Conservation (phyloP, 1,140 invertebrate genomes). For the Dinoponera quadriceps region DNA sequence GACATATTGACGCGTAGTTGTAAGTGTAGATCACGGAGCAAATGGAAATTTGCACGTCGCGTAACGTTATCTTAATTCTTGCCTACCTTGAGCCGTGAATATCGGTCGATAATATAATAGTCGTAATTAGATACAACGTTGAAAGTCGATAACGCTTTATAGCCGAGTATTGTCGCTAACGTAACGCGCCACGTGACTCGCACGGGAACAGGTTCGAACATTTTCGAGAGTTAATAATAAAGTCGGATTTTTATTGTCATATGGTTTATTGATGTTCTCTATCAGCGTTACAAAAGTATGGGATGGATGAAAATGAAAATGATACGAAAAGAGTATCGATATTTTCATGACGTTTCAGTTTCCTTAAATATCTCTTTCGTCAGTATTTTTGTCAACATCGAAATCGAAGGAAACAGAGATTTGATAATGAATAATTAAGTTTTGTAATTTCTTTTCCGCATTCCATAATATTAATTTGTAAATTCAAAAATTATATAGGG, state of each 20-base stretch:
- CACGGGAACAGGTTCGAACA: slow-evolving; percentile 48
- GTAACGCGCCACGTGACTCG: slow-evolving; percentile 3
- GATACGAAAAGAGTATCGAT: slow-evolving; percentile 50
- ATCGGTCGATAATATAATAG: slow-evolving; percentile 30
- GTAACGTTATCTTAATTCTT: slow-evolving; percentile 40
- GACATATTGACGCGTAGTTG: neutral
- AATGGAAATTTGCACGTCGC: slow-evolving; percentile 39
- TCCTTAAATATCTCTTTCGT: neutral
- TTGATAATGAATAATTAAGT: neutral
- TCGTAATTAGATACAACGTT: slow-evolving; percentile 3
- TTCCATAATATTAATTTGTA: neutral
- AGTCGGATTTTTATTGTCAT: slow-evolving; percentile 56
- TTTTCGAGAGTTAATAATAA: slow-evolving; percentile 57
- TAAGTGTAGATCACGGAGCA: slow-evolving; percentile 15
- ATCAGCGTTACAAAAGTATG: slow-evolving; percentile 46
- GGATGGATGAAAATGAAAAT: slow-evolving; percentile 21
- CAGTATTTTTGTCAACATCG: neutral
- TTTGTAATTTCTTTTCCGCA: neutral
- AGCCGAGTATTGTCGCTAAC: neutral
- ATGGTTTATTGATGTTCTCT: slow-evolving; percentile 57
- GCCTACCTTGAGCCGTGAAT: slow-evolving; percentile 42
- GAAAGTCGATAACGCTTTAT: slow-evolving; percentile 36
- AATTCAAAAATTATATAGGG: neutral
- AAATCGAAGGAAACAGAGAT: neutral
- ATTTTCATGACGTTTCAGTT: neutral